phyloP scores from a whole-genome alignment of 2,113 vertebrate species.

The Marmota monax region DNA sequence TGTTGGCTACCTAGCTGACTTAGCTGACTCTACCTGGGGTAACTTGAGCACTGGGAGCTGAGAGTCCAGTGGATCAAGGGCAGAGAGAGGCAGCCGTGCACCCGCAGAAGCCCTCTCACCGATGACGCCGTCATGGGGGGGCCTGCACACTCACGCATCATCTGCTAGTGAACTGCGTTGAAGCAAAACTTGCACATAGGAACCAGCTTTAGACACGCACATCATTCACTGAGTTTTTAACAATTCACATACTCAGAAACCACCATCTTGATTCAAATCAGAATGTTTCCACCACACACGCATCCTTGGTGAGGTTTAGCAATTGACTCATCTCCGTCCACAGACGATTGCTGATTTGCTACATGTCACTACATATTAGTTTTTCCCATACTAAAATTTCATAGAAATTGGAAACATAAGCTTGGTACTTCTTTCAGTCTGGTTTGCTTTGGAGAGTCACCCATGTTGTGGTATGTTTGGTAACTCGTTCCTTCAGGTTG shows the following conservation, averaged over 20 bases:
- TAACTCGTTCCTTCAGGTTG: background rate
- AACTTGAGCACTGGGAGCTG: background rate
- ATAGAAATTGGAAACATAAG: background rate
- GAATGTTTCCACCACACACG: background rate
- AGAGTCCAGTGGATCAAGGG: background rate
- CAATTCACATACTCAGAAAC: background rate
- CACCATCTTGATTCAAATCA: too few relatives aligned
- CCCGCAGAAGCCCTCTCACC: background rate
- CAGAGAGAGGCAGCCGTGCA: background rate
- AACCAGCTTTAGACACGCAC: background rate
- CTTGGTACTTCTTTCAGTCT: background rate
- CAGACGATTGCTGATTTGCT: background rate
- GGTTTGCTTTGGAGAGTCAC: background rate
- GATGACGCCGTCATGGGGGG: fast-evolving
- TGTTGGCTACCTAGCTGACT: background rate
- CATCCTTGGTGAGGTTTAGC: background rate
- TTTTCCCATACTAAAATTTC: background rate
- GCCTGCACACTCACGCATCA: background rate
- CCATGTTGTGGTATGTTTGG: too few relatives aligned
- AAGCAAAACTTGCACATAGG: background rate
- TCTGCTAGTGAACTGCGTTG: background rate
- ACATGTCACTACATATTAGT: background rate
- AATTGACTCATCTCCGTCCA: background rate
- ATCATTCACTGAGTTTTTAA: background rate
- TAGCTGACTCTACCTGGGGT: background rate